Percentiles rank a stretch among this genome's conserved stretches.
Conservation (phyloP, 2,113 vertebrate species). For the Mormyrus iriodes region DNA sequence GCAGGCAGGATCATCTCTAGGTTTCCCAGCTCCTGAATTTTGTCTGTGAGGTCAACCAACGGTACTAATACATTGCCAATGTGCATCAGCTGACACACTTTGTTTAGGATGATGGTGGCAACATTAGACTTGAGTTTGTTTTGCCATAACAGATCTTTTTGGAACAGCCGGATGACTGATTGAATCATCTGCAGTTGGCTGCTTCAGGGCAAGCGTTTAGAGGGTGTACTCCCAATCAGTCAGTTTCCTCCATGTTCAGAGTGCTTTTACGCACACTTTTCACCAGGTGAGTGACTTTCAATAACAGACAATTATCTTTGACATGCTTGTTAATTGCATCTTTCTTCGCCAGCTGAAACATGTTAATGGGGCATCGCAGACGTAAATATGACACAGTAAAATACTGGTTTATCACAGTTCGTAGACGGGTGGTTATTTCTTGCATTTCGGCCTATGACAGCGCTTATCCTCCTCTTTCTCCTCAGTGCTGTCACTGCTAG, state of each 20-base stretch:
- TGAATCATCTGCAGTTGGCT: neutral
- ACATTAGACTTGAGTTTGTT: neutral
- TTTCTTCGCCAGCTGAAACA: neutral
- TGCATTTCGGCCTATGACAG: neutral
- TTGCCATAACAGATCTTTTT: neutral
- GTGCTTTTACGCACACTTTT: neutral
- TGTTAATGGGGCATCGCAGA: neutral
- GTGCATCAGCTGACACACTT: neutral
- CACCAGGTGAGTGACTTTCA: neutral
- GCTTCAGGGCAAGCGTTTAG: neutral
- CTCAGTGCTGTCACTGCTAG: neutral
- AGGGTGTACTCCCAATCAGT: neutral
- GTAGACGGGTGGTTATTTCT: neutral
- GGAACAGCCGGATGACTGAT: neutral
- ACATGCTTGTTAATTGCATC: neutral
- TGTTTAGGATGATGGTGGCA: neutral
- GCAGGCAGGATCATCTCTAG: neutral
- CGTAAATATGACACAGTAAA: neutral
- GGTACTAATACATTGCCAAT: too few species aligned
- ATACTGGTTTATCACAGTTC: neutral
- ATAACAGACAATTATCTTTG: neutral
- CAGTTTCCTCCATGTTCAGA: neutral
- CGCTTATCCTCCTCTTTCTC: neutral
- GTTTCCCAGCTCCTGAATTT: neutral
- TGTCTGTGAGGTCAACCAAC: too few species aligned